A percentile compares a stretch with the other conserved stretches of the same genome.
Evolutionary conservation across 2,888 invertebrate species (phyloP).

Genomic region (Cheilosia urbana): DNA sequence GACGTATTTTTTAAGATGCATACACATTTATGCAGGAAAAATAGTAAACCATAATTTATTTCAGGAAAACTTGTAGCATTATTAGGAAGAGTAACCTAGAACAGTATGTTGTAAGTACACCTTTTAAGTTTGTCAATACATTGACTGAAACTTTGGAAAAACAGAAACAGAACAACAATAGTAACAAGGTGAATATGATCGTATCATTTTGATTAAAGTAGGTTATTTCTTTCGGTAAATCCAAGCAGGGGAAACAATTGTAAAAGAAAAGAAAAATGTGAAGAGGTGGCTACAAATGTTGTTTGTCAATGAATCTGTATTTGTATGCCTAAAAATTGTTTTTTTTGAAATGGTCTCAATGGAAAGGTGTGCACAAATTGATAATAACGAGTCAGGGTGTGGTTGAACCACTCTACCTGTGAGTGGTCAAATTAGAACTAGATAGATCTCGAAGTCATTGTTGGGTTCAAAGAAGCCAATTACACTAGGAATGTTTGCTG

Average conservation of each 20-base stretch:
- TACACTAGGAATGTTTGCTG: no score
- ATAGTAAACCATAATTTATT: slow-evolving; percentile 33
- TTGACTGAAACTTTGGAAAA: slow-evolving; percentile 19
- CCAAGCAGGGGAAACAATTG: not conserved
- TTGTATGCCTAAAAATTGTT: no score
- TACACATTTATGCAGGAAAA: slow-evolving; percentile 18
- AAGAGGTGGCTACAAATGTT: not conserved
- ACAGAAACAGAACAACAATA: not conserved
- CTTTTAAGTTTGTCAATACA: slow-evolving; percentile 29
- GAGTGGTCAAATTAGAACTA: no score
- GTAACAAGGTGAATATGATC: slow-evolving; percentile 6
- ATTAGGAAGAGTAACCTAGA: not conserved
- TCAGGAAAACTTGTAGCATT: slow-evolving; percentile 45
- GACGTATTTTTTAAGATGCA: slow-evolving; percentile 54
- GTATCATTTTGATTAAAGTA: slow-evolving; percentile 21
- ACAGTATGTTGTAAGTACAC: slow-evolving; percentile 22
- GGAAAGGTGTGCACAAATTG: no score
- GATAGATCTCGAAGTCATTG: no score
- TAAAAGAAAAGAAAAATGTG: not conserved
- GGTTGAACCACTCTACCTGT: no score
- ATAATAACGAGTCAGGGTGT: no score
- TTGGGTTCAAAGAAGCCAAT: no score
- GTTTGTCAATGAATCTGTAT: no score
- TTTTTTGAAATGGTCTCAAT: no score
- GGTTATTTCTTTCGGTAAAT: slow-evolving; percentile 22